Conservation (phyloP, 2,113 vertebrate genomes). For the Turdus rufiventris region DNA sequence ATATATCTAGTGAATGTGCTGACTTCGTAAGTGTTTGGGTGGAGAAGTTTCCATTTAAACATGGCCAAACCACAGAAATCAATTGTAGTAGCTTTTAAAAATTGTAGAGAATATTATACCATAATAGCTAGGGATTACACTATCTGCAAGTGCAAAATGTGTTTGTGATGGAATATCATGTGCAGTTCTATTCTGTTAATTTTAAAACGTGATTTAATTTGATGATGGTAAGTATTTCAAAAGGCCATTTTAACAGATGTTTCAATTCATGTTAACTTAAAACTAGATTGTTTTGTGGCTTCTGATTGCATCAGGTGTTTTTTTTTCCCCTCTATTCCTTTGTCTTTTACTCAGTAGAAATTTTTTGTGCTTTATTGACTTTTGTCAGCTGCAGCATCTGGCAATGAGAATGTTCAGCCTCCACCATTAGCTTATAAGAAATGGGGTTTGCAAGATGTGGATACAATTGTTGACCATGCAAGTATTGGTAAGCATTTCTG, state of each 20-base stretch:
- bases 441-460: slow-evolving; percentile 96
- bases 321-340: background rate
- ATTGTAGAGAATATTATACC: background rate
- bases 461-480: slow-evolving; percentile 89
- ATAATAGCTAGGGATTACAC: background rate
- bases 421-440: slow-evolving; percentile 97
- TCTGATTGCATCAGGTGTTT: background rate
- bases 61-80: background rate
- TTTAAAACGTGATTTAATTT: background rate
- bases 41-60: background rate
- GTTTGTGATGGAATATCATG: background rate
- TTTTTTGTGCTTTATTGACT: slow-evolving; percentile 11
- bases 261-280: background rate
- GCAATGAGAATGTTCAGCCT: slow-evolving; percentile 91
- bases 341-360: background rate
- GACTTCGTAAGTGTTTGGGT: background rate
- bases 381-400: slow-evolving; percentile 88
- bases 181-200: background rate
- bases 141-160: background rate
- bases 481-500: slow-evolving; percentile 85
- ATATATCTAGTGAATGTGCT: background rate
- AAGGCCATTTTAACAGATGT: background rate
- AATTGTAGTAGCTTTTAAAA: background rate
- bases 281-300: background rate
- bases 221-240: background rate